Evolutionary conservation across 2,113 vertebrate species (phyloP).

Genomic region (Hyaena hyaena): DNA sequence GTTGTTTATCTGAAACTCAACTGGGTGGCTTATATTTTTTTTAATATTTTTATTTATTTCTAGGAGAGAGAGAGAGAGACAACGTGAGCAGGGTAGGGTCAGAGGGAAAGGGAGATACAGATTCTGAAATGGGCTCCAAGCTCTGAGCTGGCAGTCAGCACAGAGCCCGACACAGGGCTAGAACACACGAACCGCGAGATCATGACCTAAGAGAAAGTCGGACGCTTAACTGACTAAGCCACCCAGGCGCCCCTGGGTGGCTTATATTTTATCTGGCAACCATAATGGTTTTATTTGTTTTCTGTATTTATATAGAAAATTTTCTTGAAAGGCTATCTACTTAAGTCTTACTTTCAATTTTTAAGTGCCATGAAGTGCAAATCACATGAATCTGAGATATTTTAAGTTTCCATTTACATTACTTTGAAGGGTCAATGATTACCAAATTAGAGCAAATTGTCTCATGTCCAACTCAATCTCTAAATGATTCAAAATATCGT

Average conservation of each 20-base stretch:
- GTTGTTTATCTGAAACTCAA: neutral
- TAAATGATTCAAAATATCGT: neutral
- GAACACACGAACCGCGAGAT: too few species aligned
- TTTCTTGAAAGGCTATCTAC: neutral
- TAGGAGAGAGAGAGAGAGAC: too few species aligned
- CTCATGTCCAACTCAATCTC: neutral
- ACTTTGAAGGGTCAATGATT: neutral
- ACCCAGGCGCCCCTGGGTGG: neutral
- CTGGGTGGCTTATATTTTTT: neutral
- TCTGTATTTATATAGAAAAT: neutral
- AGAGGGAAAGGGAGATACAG: too few species aligned
- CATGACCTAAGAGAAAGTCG: too few species aligned
- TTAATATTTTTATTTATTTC: too few species aligned
- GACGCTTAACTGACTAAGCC: too few species aligned
- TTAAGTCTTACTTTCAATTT: neutral
- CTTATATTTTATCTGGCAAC: neutral
- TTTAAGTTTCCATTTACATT: neutral
- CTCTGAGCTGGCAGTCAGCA: too few species aligned
- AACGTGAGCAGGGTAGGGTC: too few species aligned
- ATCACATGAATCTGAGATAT: neutral
- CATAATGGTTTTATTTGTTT: neutral
- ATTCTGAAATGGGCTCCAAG: too few species aligned
- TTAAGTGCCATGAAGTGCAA: neutral
- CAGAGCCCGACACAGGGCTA: too few species aligned
- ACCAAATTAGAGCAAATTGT: neutral